A percentile compares a stretch with the other conserved stretches of the same genome.
Conservation (phyloP, 2,113 vertebrate genomes). For the Monopterus albus region DNA sequence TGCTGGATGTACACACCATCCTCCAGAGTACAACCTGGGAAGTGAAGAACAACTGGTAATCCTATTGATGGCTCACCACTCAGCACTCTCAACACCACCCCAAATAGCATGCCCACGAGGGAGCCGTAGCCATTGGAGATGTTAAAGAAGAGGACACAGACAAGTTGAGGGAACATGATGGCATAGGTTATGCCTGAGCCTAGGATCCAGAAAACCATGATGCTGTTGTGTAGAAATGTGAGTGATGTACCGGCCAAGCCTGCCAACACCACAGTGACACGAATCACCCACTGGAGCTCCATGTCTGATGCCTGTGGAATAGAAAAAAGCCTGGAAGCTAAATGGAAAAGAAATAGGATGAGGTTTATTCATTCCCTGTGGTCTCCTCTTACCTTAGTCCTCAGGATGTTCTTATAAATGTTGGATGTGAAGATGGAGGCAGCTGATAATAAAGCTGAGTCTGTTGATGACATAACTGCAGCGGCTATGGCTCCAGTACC, state of each 20-base stretch:
- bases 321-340: neutral
- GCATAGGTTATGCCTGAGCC: constrained; percentile 79
- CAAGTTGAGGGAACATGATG: constrained; percentile 83
- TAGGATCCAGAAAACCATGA: constrained; percentile 84
- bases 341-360: neutral
- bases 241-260: constrained; percentile 74
- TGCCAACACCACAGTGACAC: constrained; percentile 74
- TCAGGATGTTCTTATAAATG: constrained; percentile 66
- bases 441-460: constrained; percentile 72
- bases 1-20: constrained; percentile 44
- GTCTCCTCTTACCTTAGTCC: constrained; percentile 36
- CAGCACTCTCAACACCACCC: constrained; percentile 77
- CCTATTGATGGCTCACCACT: constrained; percentile 78
- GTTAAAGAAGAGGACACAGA: constrained; percentile 73
- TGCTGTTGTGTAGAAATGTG: constrained; percentile 75
- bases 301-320: constrained; percentile 77
- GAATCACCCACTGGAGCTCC: constrained; percentile 83
- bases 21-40: constrained; percentile 65
- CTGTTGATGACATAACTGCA: constrained; percentile 76
- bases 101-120: constrained; percentile 67
- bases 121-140: constrained; percentile 81
- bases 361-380: neutral
- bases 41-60: constrained; percentile 69
- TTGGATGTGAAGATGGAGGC: constrained; percentile 69
- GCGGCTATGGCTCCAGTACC: constrained; percentile 68